Evolutionary conservation across 2,797 vertebrate genomes (phyloP).

Genomic region (Merluccius polli): DNA sequence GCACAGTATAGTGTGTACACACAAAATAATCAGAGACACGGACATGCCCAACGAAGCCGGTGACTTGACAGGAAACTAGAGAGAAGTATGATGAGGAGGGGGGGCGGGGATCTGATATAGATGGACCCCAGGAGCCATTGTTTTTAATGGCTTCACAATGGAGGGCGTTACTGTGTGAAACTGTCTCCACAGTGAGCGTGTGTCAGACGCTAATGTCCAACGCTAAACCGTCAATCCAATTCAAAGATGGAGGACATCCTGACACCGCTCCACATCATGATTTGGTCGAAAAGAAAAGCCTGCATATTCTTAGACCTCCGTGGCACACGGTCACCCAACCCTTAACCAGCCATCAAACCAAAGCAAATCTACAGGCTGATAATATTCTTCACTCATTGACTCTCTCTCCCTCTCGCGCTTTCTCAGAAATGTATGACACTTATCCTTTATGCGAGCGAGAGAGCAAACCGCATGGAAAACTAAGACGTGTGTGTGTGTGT

Average conservation of each 20-base stretch:
- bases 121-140: constrained; percentile 79
- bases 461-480: constrained; percentile 46
- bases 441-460: constrained; percentile 51
- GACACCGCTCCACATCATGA: too few relatives aligned
- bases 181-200: too few relatives aligned
- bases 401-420: neutral
- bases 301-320: neutral
- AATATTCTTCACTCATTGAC: neutral
- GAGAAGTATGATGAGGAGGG: constrained; percentile 70
- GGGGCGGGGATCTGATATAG: constrained; percentile 75
- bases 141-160: constrained; percentile 52
- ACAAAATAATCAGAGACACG: constrained; percentile 80
- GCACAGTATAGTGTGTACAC: constrained; percentile 60
- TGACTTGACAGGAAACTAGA: constrained; percentile 68
- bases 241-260: neutral
- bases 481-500: constrained; percentile 41
- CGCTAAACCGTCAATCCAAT: neutral
- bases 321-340: neutral
- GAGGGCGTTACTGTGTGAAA: constrained; percentile 65
- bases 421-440: constrained; percentile 33
- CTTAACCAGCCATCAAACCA: constrained; percentile 18
- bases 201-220: too few relatives aligned
- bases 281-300: neutral
- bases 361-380: constrained; percentile 28
- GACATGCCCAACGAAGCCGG: constrained; percentile 74